These are phyloP conservation scores for Solea senegalensis DNA, from an alignment of 2,113 vertebrate species.

Conservation along the genomic window DNA sequence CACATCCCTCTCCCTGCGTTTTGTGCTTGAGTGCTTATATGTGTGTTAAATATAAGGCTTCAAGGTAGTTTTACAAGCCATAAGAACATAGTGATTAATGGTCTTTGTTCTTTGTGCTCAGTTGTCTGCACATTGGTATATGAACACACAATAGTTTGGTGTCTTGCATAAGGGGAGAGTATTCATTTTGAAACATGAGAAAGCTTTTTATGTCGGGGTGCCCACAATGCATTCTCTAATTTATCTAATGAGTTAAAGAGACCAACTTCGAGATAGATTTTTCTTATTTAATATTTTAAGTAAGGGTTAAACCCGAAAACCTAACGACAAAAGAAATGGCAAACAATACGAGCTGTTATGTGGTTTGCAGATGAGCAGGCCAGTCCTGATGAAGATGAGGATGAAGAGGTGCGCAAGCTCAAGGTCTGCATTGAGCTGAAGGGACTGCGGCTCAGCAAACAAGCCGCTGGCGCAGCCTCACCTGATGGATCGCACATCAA, in stretches of 20 bases:
- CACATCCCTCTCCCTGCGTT: conserved; percentile 31
- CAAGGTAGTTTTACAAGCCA: conserved; percentile 41
- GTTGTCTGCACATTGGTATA: conserved; percentile 10
- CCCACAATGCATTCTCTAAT: not conserved
- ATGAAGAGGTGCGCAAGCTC: conserved; percentile 95
- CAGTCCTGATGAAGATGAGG: conserved; percentile 53
- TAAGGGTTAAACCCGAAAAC: too few relatives aligned
- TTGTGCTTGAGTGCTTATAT: conserved; percentile 3
- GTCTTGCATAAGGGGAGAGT: conserved; percentile 2
- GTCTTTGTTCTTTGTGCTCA: conserved; percentile 41
- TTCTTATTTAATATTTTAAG: not conserved
- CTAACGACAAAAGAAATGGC: not conserved
- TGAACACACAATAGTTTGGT: conserved; percentile 9
- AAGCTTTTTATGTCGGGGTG: conserved; percentile 1
- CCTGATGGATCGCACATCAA: conserved; percentile 83
- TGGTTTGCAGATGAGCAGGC: conserved; percentile 53
- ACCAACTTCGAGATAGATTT: not conserved
- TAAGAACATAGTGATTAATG: conserved; percentile 52
- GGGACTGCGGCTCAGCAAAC: conserved; percentile 96
- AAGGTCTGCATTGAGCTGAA: conserved; percentile 99
- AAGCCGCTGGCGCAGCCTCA: conserved; percentile 76
- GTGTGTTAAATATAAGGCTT: conserved; percentile 33
- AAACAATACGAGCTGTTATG: not conserved
- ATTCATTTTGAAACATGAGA: not conserved
- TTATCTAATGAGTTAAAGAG: not conserved